These are phyloP conservation scores for Sarcophaga bullata DNA, from an alignment of 1,140 invertebrate genomes.

Conservation along the genomic window DNA sequence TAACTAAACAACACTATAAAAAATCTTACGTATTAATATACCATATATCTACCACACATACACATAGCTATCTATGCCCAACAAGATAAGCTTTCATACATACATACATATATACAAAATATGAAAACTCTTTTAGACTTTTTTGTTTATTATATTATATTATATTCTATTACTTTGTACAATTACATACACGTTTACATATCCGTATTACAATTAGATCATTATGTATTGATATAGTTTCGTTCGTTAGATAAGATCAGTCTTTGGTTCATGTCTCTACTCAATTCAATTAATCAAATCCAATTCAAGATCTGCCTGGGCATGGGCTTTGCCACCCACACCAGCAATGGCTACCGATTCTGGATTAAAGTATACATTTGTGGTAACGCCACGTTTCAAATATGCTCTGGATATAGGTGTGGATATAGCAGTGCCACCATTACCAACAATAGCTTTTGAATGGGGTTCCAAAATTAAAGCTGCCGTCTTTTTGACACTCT, in stretches of 20 bases:
- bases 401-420: constrained; percentile 73
- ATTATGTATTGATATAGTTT: neutral
- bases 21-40: too few relatives aligned
- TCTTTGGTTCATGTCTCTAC: neutral
- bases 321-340: constrained; percentile 76
- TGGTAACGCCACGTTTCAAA: constrained; percentile 67
- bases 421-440: constrained; percentile 74
- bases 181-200: neutral
- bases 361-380: constrained; percentile 72
- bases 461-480: constrained; percentile 72
- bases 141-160: neutral
- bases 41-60: too few relatives aligned
- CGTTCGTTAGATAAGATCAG: neutral
- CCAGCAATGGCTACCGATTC: constrained; percentile 76
- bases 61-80: too few relatives aligned
- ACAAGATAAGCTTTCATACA: too few relatives aligned
- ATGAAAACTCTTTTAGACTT: too few relatives aligned
- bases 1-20: too few relatives aligned
- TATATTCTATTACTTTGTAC: neutral
- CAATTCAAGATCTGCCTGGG: constrained; percentile 72
- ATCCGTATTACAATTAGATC: neutral
- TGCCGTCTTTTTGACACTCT: constrained; percentile 52
- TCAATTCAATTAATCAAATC: constrained; percentile 61
- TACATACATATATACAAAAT: too few relatives aligned
- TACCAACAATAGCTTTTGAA: constrained; percentile 72